Evolutionary conservation across 2,888 invertebrate genomes (phyloP), one percentile per base, ranked within the genome.

Genomic region (Archaeoteleia sp.): DNA sequence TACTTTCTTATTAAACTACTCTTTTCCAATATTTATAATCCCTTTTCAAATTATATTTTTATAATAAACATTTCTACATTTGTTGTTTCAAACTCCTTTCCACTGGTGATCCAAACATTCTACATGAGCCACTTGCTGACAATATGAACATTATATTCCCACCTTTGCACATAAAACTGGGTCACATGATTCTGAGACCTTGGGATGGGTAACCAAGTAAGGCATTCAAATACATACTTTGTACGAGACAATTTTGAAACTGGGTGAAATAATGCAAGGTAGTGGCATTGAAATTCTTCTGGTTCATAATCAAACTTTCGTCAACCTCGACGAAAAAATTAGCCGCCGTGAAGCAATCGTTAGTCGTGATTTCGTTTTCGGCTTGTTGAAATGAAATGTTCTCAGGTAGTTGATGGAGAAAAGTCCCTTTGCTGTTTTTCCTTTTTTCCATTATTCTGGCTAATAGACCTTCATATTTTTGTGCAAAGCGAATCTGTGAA

Each of bases 191-290:
- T 90, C 89, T n/a, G 88, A 88, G 77, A 91, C 87, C 27, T 87
- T 85, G 30, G 89, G 88, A 90, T 0, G 91, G 91, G 57, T 84
- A 86, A 55, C 88, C 86, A 45, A 94, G 87, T 29, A 94, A 77
- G 0, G 86, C 87, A 85, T 94, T 94, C 6, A 95, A 83, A 73
- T 89, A 85, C 72, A 88, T 88, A 1, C 88, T 82, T 72, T 90
- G 88, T n/a, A n/a, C n/a, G n/a, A n/a, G n/a, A n/a, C 89, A 89
- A 82, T 88, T 89, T 79, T 92, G 93, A 78, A 91, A 90, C 77
- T 91, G 89, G 1, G 91, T 89, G 80, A 91, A 91, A 3, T 85
- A 85, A 74, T 92, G 91, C 70, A 92, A 87, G 67, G 88, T 87
- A 49, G 83, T 86, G 1, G 84, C 76, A 73, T 90, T 88, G 82